Base-by-base conservation (phyloP, 1,140 invertebrate species). In the Gryllus bimaculatus region DNA sequence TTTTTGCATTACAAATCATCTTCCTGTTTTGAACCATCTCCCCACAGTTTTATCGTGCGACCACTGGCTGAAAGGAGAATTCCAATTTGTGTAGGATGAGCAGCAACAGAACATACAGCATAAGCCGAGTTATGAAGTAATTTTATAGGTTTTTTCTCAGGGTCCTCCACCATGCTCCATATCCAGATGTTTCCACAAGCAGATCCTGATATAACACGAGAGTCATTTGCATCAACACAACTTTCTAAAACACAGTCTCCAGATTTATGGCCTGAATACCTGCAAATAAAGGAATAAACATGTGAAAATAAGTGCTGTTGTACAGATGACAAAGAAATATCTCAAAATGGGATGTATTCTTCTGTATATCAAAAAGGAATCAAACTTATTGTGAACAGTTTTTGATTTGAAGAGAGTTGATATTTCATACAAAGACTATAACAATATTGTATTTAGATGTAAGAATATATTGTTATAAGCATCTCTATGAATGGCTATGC, bases 181-280 rank as follows among this genome's bases (percentile, higher is more conserved):
- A 93, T 90, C 86, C 93, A 95, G 7, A 98, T 87, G 83, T 89
- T 88, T 0, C 96, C 96, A 83, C 95, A 93, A 66, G 92, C 91
- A 0, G 96, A 98, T 0, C 97, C 97, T 77, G 94, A 95, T 20
- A 98, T 85, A 76, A 98, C 90, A 81, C 93, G 90, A 48, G 91
- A 93, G 85, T 98, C 96, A 81, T 91, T 92, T 78, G 89, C 86
- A 85, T 93, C 92, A 7, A 98, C 89, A 82, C 91, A 92, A 85
- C 94, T 95, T 85, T 98, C 97, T 21, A 98, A 89, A 82, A 92
- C 92, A 83, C 93, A 94, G 83, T 96, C 92, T 80, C 90, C 91
- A 81, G 91, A 92, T 80, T 87, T 87, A 83, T 98, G 95, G 0
- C 96, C 96, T 75, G 84, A 87, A 84, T 94, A 97, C 82, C 92